Percentiles rank a stretch among this genome's conserved stretches.
These are phyloP conservation scores for Ceratina japonica DNA, from an alignment of 1,140 invertebrate species.

Conservation along the genomic window DNA sequence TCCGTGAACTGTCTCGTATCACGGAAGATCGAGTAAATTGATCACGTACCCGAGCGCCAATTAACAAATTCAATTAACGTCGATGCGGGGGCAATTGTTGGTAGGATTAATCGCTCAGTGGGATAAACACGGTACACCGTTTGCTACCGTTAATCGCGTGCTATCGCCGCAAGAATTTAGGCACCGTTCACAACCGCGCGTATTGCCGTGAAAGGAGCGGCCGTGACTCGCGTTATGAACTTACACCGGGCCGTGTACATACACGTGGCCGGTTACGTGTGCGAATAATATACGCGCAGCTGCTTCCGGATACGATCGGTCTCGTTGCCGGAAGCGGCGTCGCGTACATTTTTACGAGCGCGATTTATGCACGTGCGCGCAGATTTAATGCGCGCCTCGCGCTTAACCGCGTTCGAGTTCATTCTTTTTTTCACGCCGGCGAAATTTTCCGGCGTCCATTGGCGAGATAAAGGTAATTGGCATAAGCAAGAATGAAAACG, in stretches of 20 bases:
- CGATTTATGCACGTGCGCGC: constrained; percentile 39
- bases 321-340: constrained; percentile 53
- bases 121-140: neutral
- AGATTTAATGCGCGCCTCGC: constrained; percentile 22
- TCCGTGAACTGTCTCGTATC: too few relatives aligned
- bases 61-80: constrained; percentile 35
- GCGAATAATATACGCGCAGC: constrained; percentile 21
- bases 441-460: too few relatives aligned
- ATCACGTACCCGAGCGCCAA: neutral
- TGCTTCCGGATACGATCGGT: constrained; percentile 60
- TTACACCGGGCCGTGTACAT: constrained; percentile 43
- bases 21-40: constrained; percentile 4
- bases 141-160: constrained; percentile 27
- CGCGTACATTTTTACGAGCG: constrained; percentile 58
- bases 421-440: too few relatives aligned
- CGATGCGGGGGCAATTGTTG: constrained; percentile 19
- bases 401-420: too few relatives aligned
- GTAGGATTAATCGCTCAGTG: constrained; percentile 20
- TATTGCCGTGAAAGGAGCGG: constrained; percentile 19
- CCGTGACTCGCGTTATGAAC: constrained; percentile 40
- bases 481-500: too few relatives aligned
- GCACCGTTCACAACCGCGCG: constrained; percentile 14
- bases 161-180: neutral
- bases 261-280: neutral
- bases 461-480: too few relatives aligned